Percentiles rank a stretch among this genome's conserved stretches.
Evolutionary conservation across 2,888 invertebrate species (phyloP).

Genomic region (Mantis religiosa): DNA sequence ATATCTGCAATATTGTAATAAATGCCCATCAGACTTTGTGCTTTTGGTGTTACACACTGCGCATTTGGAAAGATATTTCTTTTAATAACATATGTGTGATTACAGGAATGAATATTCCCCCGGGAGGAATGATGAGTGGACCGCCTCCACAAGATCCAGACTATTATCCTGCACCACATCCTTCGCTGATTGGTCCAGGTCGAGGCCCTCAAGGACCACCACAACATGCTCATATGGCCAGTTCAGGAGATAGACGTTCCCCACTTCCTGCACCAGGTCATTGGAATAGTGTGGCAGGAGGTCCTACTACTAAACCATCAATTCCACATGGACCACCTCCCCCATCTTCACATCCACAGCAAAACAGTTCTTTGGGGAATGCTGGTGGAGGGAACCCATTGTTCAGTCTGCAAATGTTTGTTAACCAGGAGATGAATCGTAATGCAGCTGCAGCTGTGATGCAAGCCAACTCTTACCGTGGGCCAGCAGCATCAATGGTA

Average conservation of each 20-base stretch:
- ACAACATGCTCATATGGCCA: constrained; percentile 28
- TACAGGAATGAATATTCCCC: constrained; percentile 17
- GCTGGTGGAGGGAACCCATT: constrained; percentile 39
- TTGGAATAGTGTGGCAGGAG: constrained; percentile 16
- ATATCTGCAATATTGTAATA: too few relatives aligned
- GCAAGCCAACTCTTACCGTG: constrained; percentile 22
- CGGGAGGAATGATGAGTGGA: constrained; percentile 7
- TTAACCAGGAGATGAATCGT: constrained; percentile 42
- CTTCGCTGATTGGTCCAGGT: constrained; percentile 12
- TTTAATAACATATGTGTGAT: neutral
- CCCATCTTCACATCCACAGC: constrained; percentile 11
- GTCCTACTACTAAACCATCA: neutral
- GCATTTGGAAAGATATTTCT: too few relatives aligned
- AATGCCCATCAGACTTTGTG: too few relatives aligned
- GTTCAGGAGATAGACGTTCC: constrained; percentile 13
- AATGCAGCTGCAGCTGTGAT: constrained; percentile 35
- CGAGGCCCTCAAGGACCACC: constrained; percentile 20
- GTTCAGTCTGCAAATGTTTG: constrained; percentile 45
- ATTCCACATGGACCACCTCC: constrained; percentile 13
- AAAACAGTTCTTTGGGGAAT: neutral
- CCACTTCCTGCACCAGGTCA: constrained; percentile 8
- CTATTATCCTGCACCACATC: constrained; percentile 21
- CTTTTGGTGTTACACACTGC: too few relatives aligned
- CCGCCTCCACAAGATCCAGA: constrained; percentile 24
- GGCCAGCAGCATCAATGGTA: constrained; percentile 8